Base-by-base conservation (phyloP, 2,113 vertebrate species). In the Leucopsar rothschildi region DNA sequence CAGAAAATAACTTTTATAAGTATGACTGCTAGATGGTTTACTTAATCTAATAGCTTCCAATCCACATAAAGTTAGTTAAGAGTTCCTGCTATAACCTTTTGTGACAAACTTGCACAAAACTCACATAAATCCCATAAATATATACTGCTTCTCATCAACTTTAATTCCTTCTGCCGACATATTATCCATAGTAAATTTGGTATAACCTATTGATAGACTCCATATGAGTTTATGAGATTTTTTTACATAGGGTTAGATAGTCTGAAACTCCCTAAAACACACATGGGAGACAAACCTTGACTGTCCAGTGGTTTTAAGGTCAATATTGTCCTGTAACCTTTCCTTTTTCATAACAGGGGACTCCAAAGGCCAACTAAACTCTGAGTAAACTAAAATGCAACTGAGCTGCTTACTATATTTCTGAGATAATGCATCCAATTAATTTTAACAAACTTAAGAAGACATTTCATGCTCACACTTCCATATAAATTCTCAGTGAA, bases 41-140 rank as follows among this genome's bases (percentile, higher is more conserved):
- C 49, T 93, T 96, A 73, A 80, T 80, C 63, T 85, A 52, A 79
- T n/a, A 84, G 22, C 44, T 94, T 95, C 60, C n/a, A 94, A 57
- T 59, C 65, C 42, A 40, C 44, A 86, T 85, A 53, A 95, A 95
- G 25, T 92, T 92, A 70, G 40, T 93, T 93, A 52, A 92, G 71
- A 82, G 49, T 72, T 92, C 29, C 42, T 94, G 24, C n/a, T 19
- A 25, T 50, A 78, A 82, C 24, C 33, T 94, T 90, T 92, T 11
- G 4, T 80, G 37, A 69, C 75, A 73, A 83, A 49, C 59, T 77
- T 83, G 42, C 16, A 40, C 76, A 71, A 93, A 92, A 82, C 37
- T 88, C 27, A 2, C 53, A 56, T 66, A 78, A 89, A 71, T 56
- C 29, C 33, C 66, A 49, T 73, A 88, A 94, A 95, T 85, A 70